A percentile compares a stretch with the other conserved stretches of the same genome.
Evolutionary conservation across 1,140 invertebrate species (phyloP).

Genomic region (Papilio polytes): DNA sequence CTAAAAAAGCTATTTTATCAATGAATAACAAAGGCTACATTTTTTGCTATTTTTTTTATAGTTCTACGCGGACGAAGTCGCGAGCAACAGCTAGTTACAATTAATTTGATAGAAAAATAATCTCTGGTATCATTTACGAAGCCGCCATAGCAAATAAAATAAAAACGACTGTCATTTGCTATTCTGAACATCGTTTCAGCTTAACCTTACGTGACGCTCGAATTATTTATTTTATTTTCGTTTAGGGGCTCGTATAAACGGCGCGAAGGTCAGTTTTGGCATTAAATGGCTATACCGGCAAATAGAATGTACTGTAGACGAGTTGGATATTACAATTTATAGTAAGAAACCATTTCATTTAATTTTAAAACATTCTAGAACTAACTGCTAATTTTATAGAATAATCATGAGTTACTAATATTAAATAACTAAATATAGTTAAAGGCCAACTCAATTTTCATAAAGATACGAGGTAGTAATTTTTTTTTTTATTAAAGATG

Average conservation of each 20-base stretch:
- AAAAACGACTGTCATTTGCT: neutral
- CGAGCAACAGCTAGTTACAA: neutral
- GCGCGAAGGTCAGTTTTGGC: conserved; percentile 18
- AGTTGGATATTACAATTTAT: neutral
- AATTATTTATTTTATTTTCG: conserved; percentile 32
- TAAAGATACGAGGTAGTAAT: neutral
- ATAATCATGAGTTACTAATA: too few relatives aligned
- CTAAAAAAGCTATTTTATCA: too few relatives aligned
- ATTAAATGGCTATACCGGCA: neutral
- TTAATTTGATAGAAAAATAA: neutral
- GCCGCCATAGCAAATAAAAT: neutral
- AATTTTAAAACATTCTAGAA: neutral
- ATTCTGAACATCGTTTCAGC: conserved; percentile 23
- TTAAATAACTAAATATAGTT: too few relatives aligned
- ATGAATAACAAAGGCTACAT: too few relatives aligned
- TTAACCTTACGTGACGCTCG: conserved; percentile 28
- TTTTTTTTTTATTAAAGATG: neutral
- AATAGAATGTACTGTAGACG: neutral
- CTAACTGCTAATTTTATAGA: too few relatives aligned
- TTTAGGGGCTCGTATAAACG: neutral
- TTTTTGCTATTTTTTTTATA: too few relatives aligned
- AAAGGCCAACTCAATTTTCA: too few relatives aligned
- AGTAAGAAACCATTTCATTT: neutral
- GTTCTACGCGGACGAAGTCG: too few relatives aligned
- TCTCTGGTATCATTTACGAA: neutral